A percentile compares a stretch with the other conserved stretches of the same genome.
Evolutionary conservation across 92 coral and sea anemone genomes (phyloP).

Genomic region (Isaurus tuberculatus): DNA sequence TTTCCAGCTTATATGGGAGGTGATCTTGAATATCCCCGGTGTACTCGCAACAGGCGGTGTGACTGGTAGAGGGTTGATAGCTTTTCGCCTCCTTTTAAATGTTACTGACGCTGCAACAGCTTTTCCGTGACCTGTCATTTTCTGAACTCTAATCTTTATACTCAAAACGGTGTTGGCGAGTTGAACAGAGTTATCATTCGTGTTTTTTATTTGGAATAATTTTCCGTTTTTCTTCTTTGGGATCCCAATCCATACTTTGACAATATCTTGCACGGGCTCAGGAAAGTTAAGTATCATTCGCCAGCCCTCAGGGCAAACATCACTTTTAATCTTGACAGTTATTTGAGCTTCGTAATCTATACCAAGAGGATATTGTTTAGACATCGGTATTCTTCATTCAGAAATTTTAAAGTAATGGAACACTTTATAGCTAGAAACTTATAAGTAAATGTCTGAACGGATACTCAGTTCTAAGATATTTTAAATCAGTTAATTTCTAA

Average conservation of each 20-base stretch:
- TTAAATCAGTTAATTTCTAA: no score
- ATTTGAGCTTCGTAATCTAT: background rate
- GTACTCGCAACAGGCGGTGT: background rate
- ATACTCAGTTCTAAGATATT: no score
- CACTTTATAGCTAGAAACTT: no score
- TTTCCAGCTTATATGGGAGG: background rate
- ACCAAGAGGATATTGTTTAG: background rate
- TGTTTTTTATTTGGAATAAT: background rate
- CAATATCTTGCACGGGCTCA: background rate
- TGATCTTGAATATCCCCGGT: background rate
- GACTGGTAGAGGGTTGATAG: background rate
- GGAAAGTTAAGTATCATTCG: background rate
- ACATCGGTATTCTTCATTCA: no score
- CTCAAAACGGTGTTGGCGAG: background rate
- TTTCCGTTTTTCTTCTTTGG: background rate
- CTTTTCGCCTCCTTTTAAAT: background rate
- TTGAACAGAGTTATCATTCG: background rate
- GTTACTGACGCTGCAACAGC: background rate
- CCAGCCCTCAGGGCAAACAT: conserved; percentile 14
- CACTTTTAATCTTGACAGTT: background rate
- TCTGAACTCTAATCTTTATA: background rate
- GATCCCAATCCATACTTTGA: background rate
- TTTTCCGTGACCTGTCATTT: background rate
- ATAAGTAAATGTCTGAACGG: no score
- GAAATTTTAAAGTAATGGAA: no score